These are phyloP conservation scores for Sinelater perroti DNA, from an alignment of 2,888 invertebrate species.

Conservation along the genomic window DNA sequence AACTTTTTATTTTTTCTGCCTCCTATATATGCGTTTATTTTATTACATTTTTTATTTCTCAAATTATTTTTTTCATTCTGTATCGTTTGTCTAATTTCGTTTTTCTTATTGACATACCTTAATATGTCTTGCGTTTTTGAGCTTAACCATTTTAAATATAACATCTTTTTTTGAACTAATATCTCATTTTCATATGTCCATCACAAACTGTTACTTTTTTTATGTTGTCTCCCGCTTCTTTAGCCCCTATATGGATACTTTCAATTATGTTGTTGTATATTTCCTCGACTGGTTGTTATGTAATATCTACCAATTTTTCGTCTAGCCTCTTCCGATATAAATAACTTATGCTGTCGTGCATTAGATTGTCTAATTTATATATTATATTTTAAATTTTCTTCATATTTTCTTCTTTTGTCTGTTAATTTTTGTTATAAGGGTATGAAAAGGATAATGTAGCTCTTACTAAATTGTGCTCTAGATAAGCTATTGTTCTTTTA, in stretches of 20 bases:
- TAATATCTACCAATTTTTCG: not conserved
- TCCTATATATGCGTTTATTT: conserved; percentile 8
- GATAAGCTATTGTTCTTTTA: not conserved
- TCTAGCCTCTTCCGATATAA: conserved; percentile 10
- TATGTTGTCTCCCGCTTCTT: not conserved
- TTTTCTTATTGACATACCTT: conserved; percentile 8
- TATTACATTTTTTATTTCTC: conserved; percentile 1
- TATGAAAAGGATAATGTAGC: conserved; percentile 5
- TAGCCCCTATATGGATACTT: conserved; percentile 4
- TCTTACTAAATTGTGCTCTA: conserved; percentile 7
- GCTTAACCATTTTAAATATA: conserved; percentile 4
- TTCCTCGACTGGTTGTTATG: conserved; percentile 1
- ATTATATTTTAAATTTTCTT: not conserved
- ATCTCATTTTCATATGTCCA: conserved; percentile 4
- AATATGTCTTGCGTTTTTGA: conserved; percentile 2
- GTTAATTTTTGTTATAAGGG: conserved; percentile 1
- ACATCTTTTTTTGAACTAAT: conserved; percentile 4
- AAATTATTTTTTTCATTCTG: conserved; percentile 6
- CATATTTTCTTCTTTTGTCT: conserved; percentile 7
- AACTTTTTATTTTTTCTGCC: conserved; percentile 9
- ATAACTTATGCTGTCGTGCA: conserved; percentile 3
- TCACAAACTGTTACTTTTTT: conserved; percentile 1
- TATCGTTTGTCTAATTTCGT: conserved; percentile 5
- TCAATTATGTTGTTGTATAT: conserved; percentile 10
- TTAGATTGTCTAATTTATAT: conserved; percentile 11